These are phyloP conservation scores for Poeciliopsis presidionis DNA, from an alignment of 2,797 vertebrate species.

Conservation along the genomic window DNA sequence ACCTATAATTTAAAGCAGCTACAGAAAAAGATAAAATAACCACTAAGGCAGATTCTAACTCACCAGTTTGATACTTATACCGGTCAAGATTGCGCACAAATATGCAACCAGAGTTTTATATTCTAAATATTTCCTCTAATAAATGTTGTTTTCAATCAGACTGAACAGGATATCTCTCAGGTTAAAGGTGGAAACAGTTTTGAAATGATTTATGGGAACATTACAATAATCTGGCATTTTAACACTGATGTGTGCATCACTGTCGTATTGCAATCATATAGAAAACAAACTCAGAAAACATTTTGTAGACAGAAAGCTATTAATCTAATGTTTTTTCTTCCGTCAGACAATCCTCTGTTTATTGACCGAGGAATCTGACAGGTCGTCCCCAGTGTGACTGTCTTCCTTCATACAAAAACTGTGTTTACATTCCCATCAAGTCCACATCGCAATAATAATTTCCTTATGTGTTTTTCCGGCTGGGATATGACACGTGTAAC, in stretches of 20 bases:
- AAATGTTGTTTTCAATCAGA: background rate
- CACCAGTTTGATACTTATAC: background rate
- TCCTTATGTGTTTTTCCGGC: background rate
- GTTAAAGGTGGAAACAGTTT: background rate
- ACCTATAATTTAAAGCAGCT: background rate
- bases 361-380: background rate
- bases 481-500: constrained; percentile 18
- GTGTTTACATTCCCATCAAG: constrained; percentile 5
- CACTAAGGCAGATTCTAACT: background rate
- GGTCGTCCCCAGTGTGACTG: background rate
- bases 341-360: background rate
- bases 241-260: background rate
- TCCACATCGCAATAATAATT: constrained; percentile 12
- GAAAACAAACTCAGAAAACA: background rate
- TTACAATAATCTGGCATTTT: background rate
- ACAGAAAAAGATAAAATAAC: background rate
- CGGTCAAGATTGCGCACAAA: background rate
- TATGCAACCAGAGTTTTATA: background rate
- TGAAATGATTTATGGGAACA: background rate
- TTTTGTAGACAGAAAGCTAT: background rate
- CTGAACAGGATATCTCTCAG: background rate
- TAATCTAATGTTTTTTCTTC: constrained; percentile 2
- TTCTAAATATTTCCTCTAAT: background rate
- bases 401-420: background rate
- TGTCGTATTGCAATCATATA: background rate